Conservation (phyloP, 1,140 invertebrate genomes). For the Anastrepha obliqua region DNA sequence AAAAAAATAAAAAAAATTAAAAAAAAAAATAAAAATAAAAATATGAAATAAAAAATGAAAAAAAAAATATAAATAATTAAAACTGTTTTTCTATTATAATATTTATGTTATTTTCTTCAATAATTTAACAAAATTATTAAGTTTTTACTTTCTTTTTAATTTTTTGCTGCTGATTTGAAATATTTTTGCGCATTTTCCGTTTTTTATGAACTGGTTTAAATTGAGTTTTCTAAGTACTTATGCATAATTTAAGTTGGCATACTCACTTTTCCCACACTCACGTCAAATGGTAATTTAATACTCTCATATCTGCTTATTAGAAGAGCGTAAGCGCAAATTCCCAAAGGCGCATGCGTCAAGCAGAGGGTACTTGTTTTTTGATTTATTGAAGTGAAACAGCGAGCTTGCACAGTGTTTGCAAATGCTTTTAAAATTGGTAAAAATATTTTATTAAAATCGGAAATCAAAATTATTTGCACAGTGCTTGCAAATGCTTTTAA, state of each 20-base stretch:
- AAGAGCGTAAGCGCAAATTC: constrained; percentile 33
- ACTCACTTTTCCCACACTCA: constrained; percentile 38
- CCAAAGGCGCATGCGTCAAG: constrained; percentile 36
- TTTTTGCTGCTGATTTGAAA: neutral
- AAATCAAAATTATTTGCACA: neutral
- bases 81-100: neutral
- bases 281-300: constrained; percentile 21
- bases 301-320: neutral
- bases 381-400: neutral
- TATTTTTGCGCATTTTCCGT: neutral
- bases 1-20: constrained; percentile 16
- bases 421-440: neutral
- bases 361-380: constrained; percentile 21
- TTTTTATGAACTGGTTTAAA: neutral
- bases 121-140: neutral
- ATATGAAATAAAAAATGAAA: constrained; percentile 1
- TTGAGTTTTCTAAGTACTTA: constrained; percentile 1
- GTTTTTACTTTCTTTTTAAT: neutral
- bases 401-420: neutral
- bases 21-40: neutral
- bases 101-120: neutral
- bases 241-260: constrained; percentile 44
- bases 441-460: neutral
- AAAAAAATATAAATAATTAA: neutral
- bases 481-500: neutral